Conservation (phyloP, 2,888 invertebrate genomes). For the Pachliopta kotzebuea region DNA sequence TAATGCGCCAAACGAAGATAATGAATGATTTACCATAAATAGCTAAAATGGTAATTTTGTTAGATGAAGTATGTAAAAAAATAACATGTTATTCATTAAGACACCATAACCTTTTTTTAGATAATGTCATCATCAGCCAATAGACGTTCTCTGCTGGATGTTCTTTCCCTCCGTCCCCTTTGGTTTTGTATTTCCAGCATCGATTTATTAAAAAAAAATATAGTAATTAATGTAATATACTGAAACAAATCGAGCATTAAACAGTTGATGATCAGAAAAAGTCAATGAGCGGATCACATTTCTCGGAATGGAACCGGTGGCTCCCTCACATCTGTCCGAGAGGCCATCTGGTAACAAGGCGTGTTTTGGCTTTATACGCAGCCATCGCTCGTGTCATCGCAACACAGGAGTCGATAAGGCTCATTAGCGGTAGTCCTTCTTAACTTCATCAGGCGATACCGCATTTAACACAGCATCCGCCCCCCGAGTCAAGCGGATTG, state of each 20-base stretch:
- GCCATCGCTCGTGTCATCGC: slow-evolving; percentile 70
- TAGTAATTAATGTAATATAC: too few relatives aligned
- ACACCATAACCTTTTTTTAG: too few relatives aligned
- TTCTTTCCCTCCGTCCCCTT: too few relatives aligned
- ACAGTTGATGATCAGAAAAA: slow-evolving; percentile 8
- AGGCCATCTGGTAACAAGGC: slow-evolving; percentile 54
- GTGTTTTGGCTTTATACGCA: slow-evolving; percentile 49
- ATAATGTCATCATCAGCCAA: too few relatives aligned
- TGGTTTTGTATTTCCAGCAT: too few relatives aligned
- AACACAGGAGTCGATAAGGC: slow-evolving; percentile 57
- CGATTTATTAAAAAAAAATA: too few relatives aligned
- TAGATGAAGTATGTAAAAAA: too few relatives aligned
- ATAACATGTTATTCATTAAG: too few relatives aligned
- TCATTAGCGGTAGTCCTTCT: slow-evolving; percentile 65
- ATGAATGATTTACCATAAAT: background rate
- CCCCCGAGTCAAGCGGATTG: slow-evolving; percentile 25
- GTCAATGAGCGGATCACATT: slow-evolving; percentile 12
- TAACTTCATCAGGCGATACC: slow-evolving; percentile 64
- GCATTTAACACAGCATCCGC: slow-evolving; percentile 20
- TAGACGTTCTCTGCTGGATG: too few relatives aligned
- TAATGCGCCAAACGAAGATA: background rate
- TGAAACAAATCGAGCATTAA: background rate
- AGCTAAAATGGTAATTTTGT: too few relatives aligned
- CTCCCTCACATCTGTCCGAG: slow-evolving; percentile 30
- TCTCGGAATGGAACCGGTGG: slow-evolving; percentile 20